Base-by-base conservation (phyloP, 2,797 vertebrate species). In the Typhlichthys eigenmanni region DNA sequence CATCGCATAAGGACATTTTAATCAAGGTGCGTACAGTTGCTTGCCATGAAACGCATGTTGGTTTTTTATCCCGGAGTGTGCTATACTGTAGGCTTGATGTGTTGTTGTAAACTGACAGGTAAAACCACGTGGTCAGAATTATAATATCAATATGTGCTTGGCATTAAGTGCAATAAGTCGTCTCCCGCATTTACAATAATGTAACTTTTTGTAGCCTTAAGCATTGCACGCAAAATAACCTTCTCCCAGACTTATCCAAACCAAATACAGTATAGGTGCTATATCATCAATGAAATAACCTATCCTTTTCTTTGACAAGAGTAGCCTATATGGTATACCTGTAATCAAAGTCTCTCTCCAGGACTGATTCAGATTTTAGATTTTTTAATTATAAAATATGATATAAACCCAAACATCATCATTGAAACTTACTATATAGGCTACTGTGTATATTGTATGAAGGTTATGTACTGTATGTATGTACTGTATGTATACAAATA, bases 11-110 rank as follows among this genome's bases (percentile, higher is more conserved):
- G 38, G 38, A 43, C 38, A 43, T 43, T 43, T 43, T 8, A 43
- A 43, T 53, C 64, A 56, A 85, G 85, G 85, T 87, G 80, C 87
- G 87, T 75, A 32, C 6, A 29, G n/a, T 16, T 55, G 24, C 54
- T 29, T 55, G 12, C 19, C 11, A 13, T 55, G 24, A 55, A 55
- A 56, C 17, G 13, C 53, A 34, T 32, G 13, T 13, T 24, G 13
- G 32, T n/a, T 16, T 14, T 14, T 34, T 38, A 34, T 56, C 32
- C n/a, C n/a, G 19, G 19, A 54, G 52, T 7, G 52, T 29, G 24
- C 24, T 29, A 29, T 29, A 29, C 3, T 29, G 24, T 29, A 29
- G 19, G 13, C 29, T 6, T 14, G 13, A 43, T 34, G 54, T 13
- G 13, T 32, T 17, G 14, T 52, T 7, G 10, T 19, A 13, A 29